These are phyloP conservation scores for Ceratosolen solmsi DNA, from an alignment of 1,140 invertebrate species.

Conservation along the genomic window DNA sequence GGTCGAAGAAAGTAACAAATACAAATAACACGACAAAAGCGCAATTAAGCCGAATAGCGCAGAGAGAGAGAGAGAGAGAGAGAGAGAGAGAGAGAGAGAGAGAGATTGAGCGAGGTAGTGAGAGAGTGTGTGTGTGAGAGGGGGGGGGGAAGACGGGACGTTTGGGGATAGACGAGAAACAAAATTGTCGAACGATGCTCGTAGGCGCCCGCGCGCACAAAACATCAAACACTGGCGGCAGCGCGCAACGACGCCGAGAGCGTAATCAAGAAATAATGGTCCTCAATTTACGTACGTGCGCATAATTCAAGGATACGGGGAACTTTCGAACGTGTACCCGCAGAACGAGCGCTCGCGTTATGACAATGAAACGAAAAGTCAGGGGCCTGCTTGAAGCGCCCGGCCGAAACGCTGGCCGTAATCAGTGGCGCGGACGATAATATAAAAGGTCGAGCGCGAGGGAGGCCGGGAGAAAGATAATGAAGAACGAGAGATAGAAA, in stretches of 20 bases:
- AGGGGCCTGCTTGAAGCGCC: neutral
- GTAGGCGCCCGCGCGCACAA: conserved; percentile 14
- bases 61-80: neutral
- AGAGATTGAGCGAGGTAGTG: neutral
- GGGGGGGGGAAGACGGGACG: too few species aligned
- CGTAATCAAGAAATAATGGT: conserved; percentile 50
- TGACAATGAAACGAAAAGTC: conserved; percentile 37
- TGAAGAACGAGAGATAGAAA: conserved; percentile 15
- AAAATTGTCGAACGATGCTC: neutral
- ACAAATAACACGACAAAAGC: conserved; percentile 34
- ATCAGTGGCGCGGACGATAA: conserved; percentile 54
- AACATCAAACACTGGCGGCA: conserved; percentile 22
- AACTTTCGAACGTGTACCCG: conserved; percentile 38
- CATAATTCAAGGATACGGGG: conserved; percentile 50
- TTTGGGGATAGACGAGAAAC: too few species aligned
- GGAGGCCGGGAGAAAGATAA: conserved; percentile 7
- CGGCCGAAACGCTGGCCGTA: conserved; percentile 9
- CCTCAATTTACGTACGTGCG: conserved; percentile 47
- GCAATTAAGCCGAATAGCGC: conserved; percentile 9
- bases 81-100: neutral
- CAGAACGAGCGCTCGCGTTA: conserved; percentile 2
- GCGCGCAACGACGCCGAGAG: conserved; percentile 16
- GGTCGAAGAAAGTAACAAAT: conserved; percentile 8
- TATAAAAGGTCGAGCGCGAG: conserved; percentile 38
- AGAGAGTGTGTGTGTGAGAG: neutral